A percentile compares a stretch with the other conserved stretches of the same genome.
These are phyloP conservation scores for Cyrtonyx montezumae DNA, from an alignment of 2,113 vertebrate species.

Conservation along the genomic window DNA sequence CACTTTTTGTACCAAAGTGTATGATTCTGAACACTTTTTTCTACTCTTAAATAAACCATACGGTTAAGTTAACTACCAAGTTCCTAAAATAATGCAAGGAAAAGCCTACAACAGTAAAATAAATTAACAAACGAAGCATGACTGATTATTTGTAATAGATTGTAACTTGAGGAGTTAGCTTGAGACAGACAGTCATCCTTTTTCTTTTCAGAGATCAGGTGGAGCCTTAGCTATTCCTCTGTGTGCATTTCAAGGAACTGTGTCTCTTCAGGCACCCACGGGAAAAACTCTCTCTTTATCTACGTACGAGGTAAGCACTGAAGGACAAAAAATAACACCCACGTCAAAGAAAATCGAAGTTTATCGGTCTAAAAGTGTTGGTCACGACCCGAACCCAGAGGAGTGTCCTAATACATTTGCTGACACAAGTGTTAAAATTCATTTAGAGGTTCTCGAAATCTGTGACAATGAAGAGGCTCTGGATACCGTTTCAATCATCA, in stretches of 20 bases:
- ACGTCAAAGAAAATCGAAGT: conserved; percentile 91
- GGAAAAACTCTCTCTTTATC: conserved; percentile 96
- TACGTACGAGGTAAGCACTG: conserved; percentile 95
- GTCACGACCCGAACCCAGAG: conserved; percentile 90
- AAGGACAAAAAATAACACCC: conserved; percentile 90
- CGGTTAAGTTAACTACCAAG: neutral
- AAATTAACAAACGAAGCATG: neutral
- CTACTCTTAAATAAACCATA: neutral
- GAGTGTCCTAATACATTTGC: conserved; percentile 77
- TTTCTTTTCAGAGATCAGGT: conserved; percentile 80
- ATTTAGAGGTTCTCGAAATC: conserved; percentile 96
- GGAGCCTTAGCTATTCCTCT: conserved; percentile 89
- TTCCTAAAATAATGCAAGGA: neutral
- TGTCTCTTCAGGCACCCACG: conserved; percentile 92
- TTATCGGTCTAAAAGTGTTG: conserved; percentile 95
- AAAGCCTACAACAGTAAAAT: neutral
- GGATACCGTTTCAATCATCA: conserved; percentile 97
- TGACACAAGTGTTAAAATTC: conserved; percentile 95
- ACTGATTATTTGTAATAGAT: neutral
- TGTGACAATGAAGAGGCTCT: conserved; percentile 93
- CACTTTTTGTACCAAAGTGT: neutral
- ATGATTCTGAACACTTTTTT: neutral
- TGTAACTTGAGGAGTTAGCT: neutral
- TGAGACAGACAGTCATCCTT: neutral
- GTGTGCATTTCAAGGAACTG: conserved; percentile 95